phyloP scores from a whole-genome alignment of 1,140 invertebrate species.

The Bemisia tabaci region DNA sequence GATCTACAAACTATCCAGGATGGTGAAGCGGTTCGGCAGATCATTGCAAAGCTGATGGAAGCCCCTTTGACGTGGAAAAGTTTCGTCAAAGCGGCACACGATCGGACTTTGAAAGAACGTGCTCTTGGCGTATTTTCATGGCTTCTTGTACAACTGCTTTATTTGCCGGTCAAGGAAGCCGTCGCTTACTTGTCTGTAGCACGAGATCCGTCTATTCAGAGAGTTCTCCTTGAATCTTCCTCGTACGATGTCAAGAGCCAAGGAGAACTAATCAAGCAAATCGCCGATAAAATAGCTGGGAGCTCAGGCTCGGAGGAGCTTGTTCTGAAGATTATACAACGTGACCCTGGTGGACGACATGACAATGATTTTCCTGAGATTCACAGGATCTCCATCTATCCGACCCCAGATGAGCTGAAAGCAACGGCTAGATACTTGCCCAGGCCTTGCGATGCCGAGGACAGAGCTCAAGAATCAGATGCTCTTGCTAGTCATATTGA shows the following conservation, averaged over 20 bases:
- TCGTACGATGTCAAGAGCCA: not conserved
- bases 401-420: not conserved
- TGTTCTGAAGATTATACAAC: not conserved
- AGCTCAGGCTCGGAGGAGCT: not conserved
- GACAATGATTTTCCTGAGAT: not conserved
- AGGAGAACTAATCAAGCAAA: not conserved
- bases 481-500: not conserved
- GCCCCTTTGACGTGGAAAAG: not conserved
- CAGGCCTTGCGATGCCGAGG: not conserved
- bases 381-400: not conserved
- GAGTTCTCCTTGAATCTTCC: not conserved
- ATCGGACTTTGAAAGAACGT: not conserved
- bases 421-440: not conserved
- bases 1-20: not conserved
- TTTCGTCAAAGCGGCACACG: not conserved
- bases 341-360: not conserved
- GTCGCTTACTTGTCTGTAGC: not conserved
- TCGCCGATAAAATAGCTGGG: not conserved
- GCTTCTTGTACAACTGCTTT: not conserved
- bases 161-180: not conserved
- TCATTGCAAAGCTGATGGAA: not conserved
- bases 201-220: not conserved
- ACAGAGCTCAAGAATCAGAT: not conserved
- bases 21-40: not conserved
- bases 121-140: not conserved